Evolutionary conservation across 2,797 vertebrate genomes (phyloP), one percentile per base, ranked within the genome.

Genomic region (Cercopithecus petaurista): DNA sequence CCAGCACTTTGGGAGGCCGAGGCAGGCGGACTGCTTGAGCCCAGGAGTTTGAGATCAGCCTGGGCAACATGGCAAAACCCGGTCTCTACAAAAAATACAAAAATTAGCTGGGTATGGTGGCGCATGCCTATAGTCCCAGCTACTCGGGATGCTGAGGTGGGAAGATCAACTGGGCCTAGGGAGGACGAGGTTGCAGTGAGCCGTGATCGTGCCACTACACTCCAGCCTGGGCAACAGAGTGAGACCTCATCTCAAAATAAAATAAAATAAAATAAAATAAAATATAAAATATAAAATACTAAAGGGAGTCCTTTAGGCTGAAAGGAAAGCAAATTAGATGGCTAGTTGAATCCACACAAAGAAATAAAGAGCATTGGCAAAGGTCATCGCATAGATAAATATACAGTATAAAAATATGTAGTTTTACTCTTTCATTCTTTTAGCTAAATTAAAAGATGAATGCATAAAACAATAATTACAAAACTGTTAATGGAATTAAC

Each of bases 341-440:
- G 52, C 86, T 87, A 92, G 21, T 57, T 73, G 75, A 26, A 83
- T 86, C 24, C 33, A 87, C 73, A 84, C n/a, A 77, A 76, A 96
- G 52, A 93, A 95, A 96, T 57, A 70, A 94, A 95, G 48, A 81
- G 4, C 43, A 48, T 41, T 72, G 33, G 30, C 67, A 96, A 79
- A 61, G n/a, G 36, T 36, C 59, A 88, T 85, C 91, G n/a, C 4
- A 76, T 33, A 92, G 46, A 82, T 95, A 88, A 76, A 91, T 84
- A 84, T 81, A 43, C 26, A 59, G 6, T 64, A 86, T 92, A 72
- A 86, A 33, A 92, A 81, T 39, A 85, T 76, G 72, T 57, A 64
- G 46, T 61, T 91, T 89, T 84, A 83, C 14, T 55, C 41, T 76
- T 50, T 83, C 85, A 81, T 95, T 87, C 59, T 83, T 9, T 39